Conservation (phyloP, 2,113 vertebrate species). For the Rousettus leschenaultii region DNA sequence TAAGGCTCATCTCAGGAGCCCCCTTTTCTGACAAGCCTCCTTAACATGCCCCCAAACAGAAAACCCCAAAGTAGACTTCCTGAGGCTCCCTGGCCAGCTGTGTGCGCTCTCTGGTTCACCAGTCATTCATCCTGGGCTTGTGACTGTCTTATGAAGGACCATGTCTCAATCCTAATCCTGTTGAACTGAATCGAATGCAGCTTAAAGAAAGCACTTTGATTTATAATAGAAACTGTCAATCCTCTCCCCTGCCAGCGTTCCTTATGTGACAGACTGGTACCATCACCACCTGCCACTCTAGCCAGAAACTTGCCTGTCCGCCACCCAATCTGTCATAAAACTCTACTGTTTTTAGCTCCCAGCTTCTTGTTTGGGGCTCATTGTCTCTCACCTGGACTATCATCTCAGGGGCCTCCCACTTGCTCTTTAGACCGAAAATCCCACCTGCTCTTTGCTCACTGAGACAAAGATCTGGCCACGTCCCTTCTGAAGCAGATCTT, state of each 20-base stretch:
- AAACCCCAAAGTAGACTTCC: neutral
- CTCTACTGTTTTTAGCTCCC: neutral
- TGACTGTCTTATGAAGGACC: neutral
- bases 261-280: neutral
- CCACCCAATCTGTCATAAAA: neutral
- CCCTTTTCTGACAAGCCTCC: neutral
- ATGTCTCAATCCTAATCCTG: neutral
- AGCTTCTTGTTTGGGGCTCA: neutral
- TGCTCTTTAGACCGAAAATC: neutral
- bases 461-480: neutral
- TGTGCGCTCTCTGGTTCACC: neutral
- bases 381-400: neutral
- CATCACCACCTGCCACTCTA: neutral
- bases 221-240: neutral
- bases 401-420: neutral
- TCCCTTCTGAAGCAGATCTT: neutral
- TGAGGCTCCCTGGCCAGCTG: fast-evolving
- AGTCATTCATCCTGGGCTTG: neutral
- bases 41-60: neutral
- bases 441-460: neutral
- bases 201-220: neutral
- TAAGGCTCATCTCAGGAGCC: neutral
- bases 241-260: neutral
- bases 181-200: neutral
- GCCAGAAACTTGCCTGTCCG: neutral